Evolutionary conservation across 2,113 vertebrate species (phyloP), one percentile per base, ranked within the genome.

Genomic region (Spea multiplicata): DNA sequence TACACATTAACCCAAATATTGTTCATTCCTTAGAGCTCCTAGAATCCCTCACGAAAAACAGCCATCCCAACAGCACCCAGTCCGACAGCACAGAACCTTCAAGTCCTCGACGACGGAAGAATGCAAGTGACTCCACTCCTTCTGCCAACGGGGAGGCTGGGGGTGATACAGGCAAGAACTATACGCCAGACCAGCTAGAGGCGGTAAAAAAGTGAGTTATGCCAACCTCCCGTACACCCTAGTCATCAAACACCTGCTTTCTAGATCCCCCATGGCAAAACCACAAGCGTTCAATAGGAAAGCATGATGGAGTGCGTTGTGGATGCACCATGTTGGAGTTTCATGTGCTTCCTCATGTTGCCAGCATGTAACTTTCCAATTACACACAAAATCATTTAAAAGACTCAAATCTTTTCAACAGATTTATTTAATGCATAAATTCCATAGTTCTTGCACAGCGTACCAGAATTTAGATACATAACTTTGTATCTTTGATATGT

Each of bases 161-260:
- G 0, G 85, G 92, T 12, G 95, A 97, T 8, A 83, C 87, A 59
- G 82, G 85, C 52, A 97, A 96, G 87, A 74, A 93, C 74, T 98
- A 95, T 86, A 94, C 92, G 0, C 81, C 90, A 8, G 97, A 99
- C 69, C 96, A 99, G 85, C 84, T 95, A 48, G 95, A 95, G 0
- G 94, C 96, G 0, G 97, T 99, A 66, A 95, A 90, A 83, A 95
- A 95, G 97, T 98, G 82, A 59, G 9, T 55, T 16, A n/a, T 30
- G 62, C 16, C 8, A 30, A 30, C 44, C 45, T 64, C 9, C 61
- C 6, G 8, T 5, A 3, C 64, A 64, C 30, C 8, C 13, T 14
- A 61, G 13, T 61, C 13, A 62, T 62, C 4, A 62, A 16, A 30
- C 1, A 1, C 2, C 30, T 30, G 30, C 30, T 30, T 30, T 30